These are phyloP conservation scores for Lethrus apterus DNA, from an alignment of 1,140 invertebrate species.

Conservation along the genomic window DNA sequence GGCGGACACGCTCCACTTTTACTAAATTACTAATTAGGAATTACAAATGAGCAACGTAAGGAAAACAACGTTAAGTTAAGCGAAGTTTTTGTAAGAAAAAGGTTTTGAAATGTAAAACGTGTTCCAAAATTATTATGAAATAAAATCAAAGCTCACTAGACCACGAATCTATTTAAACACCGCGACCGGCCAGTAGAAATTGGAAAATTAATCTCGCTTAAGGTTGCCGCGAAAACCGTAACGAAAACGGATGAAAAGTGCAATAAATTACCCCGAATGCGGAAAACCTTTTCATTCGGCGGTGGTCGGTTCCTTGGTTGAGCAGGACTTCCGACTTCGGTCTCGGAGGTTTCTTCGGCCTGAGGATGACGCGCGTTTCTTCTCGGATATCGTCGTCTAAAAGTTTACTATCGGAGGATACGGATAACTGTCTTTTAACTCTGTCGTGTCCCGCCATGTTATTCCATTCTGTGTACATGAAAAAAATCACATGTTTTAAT, in stretches of 20 bases:
- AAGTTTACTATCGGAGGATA: slow-evolving; percentile 84
- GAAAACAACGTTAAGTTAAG: too few relatives aligned
- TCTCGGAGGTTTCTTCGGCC: slow-evolving; percentile 79
- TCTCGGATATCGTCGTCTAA: slow-evolving; percentile 77
- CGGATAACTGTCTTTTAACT: slow-evolving; percentile 78
- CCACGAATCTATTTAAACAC: too few relatives aligned
- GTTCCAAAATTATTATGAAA: too few relatives aligned
- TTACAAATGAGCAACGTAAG: slow-evolving; percentile 9
- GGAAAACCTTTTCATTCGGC: slow-evolving; percentile 79
- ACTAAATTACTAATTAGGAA: slow-evolving; percentile 15
- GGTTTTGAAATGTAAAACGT: too few relatives aligned
- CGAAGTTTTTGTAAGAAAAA: too few relatives aligned
- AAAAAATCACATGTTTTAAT: slow-evolving; percentile 24
- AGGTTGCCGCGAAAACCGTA: too few relatives aligned
- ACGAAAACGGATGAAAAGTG: too few relatives aligned
- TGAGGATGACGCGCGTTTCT: slow-evolving; percentile 76
- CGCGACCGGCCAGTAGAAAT: too few relatives aligned
- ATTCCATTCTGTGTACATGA: slow-evolving; percentile 72
- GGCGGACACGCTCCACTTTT: slow-evolving; percentile 2
- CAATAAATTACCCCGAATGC: slow-evolving; percentile 89
- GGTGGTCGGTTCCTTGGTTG: slow-evolving; percentile 54
- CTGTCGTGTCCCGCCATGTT: slow-evolving; percentile 65
- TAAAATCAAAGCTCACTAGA: too few relatives aligned
- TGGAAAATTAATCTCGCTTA: too few relatives aligned
- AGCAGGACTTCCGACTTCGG: slow-evolving; percentile 85